These are phyloP conservation scores for Fregata magnificens DNA, from an alignment of 2,113 vertebrate genomes.

Conservation along the genomic window DNA sequence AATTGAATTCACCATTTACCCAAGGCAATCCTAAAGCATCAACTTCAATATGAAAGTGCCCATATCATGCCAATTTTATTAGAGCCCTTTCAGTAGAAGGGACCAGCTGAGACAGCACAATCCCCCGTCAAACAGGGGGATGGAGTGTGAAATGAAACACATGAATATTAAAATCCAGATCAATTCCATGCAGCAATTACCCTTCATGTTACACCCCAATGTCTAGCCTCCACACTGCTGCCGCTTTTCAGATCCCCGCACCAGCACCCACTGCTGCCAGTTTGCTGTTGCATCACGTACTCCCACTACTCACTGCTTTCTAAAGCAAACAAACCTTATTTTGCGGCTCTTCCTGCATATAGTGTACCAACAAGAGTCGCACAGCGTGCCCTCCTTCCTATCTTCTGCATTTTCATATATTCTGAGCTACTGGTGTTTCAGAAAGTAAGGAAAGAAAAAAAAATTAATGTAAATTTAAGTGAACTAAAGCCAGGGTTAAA, in stretches of 20 bases:
- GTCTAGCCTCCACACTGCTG: not conserved
- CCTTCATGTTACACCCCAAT: fast-evolving
- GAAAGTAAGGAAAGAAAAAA: not conserved
- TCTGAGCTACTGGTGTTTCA: not conserved
- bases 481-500: not conserved
- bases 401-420: not conserved
- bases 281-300: not conserved
- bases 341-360: not conserved
- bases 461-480: not conserved
- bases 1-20: not conserved
- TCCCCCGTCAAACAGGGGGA: not conserved
- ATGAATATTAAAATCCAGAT: not conserved
- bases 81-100: not conserved
- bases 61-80: fast-evolving
- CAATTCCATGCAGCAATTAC: not conserved
- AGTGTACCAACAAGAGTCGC: fast-evolving
- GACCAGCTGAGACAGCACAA: not conserved
- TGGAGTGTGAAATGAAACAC: not conserved
- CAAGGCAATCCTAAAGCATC: not conserved
- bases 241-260: fast-evolving
- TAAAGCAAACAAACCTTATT: not conserved
- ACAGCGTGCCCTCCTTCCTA: not conserved
- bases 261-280: not conserved
- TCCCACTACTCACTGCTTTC: not conserved
- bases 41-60: not conserved